These are phyloP conservation scores for Colaptes auratus DNA, from an alignment of 2,113 vertebrate species.

Conservation along the genomic window DNA sequence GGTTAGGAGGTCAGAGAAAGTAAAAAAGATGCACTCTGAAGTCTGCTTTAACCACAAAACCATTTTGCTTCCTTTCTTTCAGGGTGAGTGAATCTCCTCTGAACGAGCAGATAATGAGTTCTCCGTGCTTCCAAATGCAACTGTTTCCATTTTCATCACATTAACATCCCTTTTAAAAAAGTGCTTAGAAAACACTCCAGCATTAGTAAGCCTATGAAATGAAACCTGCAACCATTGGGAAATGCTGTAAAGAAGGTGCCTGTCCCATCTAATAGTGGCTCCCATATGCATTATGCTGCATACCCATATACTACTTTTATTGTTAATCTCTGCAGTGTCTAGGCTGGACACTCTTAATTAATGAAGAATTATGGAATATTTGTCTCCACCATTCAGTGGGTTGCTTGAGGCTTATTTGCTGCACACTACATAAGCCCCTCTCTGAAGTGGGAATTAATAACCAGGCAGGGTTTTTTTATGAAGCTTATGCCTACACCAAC, in stretches of 20 bases:
- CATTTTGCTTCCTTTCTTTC: not conserved
- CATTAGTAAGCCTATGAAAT: not conserved
- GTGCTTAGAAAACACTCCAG: not conserved
- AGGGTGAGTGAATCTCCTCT: not conserved
- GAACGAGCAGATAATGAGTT: not conserved
- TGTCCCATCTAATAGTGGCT: not conserved
- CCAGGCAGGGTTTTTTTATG: not conserved
- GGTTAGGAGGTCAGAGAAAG: not conserved
- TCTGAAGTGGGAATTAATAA: conserved; percentile 30
- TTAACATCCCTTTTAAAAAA: not conserved
- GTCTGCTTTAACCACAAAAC: not conserved
- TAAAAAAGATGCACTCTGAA: not conserved
- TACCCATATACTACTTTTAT: not conserved
- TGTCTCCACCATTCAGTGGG: not conserved
- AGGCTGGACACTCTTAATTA: not conserved
- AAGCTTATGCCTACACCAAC: not conserved
- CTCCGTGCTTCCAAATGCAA: not conserved
- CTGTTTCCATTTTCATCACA: not conserved
- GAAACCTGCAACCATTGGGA: not conserved
- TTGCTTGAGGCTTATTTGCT: conserved; percentile 1
- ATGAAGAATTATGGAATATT: not conserved
- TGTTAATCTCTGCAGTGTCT: not conserved
- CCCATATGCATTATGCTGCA: not conserved
- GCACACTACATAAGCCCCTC: not conserved
- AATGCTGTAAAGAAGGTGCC: not conserved